Evolutionary conservation across 2,113 vertebrate genomes (phyloP).

Genomic region (Columba janthina): DNA sequence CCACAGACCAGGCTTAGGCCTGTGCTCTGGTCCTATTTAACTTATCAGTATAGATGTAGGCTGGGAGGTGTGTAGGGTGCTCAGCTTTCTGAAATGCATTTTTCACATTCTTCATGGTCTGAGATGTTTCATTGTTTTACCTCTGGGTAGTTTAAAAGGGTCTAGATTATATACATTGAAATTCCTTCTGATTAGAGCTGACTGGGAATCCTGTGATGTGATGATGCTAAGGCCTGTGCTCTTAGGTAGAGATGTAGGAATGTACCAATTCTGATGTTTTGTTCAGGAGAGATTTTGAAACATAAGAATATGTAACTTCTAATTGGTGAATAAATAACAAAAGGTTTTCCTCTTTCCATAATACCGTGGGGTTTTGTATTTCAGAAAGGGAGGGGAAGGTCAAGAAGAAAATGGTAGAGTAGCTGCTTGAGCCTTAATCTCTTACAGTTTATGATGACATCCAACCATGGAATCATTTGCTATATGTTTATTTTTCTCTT

Average conservation of each 20-base stretch:
- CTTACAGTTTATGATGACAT: neutral
- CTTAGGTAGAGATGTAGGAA: neutral
- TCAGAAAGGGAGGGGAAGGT: neutral
- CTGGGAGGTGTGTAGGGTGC: neutral
- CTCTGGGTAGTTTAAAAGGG: neutral
- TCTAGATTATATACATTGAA: neutral
- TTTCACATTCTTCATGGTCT: neutral
- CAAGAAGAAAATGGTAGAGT: neutral
- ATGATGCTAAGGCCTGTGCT: neutral
- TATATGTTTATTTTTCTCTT: neutral
- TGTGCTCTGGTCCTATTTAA: neutral
- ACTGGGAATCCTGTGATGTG: neutral
- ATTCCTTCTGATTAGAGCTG: neutral
- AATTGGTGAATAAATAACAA: neutral
- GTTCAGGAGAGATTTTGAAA: neutral
- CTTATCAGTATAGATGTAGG: fast-evolving
- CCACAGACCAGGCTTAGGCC: neutral
- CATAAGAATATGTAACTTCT: neutral
- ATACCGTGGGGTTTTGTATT: neutral
- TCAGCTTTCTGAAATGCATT: neutral
- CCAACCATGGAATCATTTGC: neutral
- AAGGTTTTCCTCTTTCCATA: neutral
- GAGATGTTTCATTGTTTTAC: neutral
- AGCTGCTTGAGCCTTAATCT: neutral
- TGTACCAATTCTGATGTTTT: neutral